Percentiles rank a stretch among this genome's conserved stretches.
These are phyloP conservation scores for Belonocnema kinseyi DNA, from an alignment of 1,140 invertebrate species.

Conservation along the genomic window DNA sequence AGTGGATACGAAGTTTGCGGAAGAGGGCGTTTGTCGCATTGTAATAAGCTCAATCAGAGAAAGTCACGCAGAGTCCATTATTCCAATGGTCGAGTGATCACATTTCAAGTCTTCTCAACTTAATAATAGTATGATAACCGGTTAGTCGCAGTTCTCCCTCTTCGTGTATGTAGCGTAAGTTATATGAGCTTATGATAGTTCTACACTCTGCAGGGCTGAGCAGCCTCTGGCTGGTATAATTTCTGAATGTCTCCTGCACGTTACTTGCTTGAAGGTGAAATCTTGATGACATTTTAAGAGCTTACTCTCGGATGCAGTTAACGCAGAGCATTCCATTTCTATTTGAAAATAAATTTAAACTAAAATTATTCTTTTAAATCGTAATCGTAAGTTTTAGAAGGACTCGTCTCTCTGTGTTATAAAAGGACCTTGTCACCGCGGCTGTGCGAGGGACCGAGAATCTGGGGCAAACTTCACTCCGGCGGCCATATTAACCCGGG, in stretches of 20 bases:
- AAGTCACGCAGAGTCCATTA: conserved; percentile 21
- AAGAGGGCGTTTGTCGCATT: background rate
- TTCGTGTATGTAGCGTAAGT: background rate
- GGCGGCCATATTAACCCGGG: too few species aligned
- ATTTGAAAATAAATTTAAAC: too few species aligned
- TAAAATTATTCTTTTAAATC: too few species aligned
- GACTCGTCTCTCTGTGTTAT: too few species aligned
- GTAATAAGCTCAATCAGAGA: conserved; percentile 34
- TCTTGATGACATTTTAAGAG: conserved; percentile 31
- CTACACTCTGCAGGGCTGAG: background rate
- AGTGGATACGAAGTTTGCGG: background rate
- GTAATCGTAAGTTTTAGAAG: too few species aligned
- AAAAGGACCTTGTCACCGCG: too few species aligned
- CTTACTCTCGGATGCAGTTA: conserved; percentile 10
- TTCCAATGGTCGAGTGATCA: conserved; percentile 9
- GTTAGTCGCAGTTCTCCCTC: background rate
- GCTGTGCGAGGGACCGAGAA: too few species aligned
- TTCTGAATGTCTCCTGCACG: conserved; percentile 17
- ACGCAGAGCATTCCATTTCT: background rate
- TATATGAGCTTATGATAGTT: conserved; percentile 28
- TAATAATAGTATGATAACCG: conserved; percentile 19
- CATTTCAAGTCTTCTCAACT: conserved; percentile 25
- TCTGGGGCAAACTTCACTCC: too few species aligned
- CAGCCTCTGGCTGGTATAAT: conserved; percentile 13
- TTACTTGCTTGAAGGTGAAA: conserved; percentile 23